phyloP scores from a whole-genome alignment of 1,140 invertebrate species.

The Dreissena rostriformis region DNA sequence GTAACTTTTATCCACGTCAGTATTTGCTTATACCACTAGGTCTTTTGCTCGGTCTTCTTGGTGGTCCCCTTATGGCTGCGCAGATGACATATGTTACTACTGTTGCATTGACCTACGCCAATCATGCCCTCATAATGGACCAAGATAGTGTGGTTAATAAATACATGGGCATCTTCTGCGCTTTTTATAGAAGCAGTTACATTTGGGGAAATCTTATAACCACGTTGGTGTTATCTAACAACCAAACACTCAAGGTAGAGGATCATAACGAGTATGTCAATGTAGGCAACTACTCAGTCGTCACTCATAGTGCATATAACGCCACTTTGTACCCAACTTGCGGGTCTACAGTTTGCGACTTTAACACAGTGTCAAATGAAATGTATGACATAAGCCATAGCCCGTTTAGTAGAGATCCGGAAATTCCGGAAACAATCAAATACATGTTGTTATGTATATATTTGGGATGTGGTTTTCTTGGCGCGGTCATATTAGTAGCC shows the following conservation, averaged over 20 bases:
- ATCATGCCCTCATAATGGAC: constrained; percentile 67
- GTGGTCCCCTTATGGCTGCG: constrained; percentile 78
- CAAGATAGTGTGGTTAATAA: constrained; percentile 75
- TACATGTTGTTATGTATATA: constrained; percentile 76
- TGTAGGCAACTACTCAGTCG: background rate
- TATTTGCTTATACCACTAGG: constrained; percentile 74
- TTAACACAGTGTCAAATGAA: constrained; percentile 46
- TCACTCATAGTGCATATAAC: background rate
- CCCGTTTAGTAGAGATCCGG: constrained; percentile 44
- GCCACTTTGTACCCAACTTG: constrained; percentile 25
- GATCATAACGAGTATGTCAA: constrained; percentile 26
- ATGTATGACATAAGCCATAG: constrained; percentile 57
- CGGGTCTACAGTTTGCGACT: constrained; percentile 60
- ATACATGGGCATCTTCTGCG: constrained; percentile 79
- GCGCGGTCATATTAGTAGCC: constrained; percentile 69
- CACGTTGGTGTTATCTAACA: constrained; percentile 70
- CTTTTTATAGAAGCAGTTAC: constrained; percentile 75
- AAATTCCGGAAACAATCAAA: constrained; percentile 68
- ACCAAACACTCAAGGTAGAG: constrained; percentile 58
- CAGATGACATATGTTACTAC: constrained; percentile 78
- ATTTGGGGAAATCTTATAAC: constrained; percentile 80
- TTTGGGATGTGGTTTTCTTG: constrained; percentile 76
- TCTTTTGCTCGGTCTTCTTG: constrained; percentile 71
- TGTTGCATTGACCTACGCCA: constrained; percentile 74
- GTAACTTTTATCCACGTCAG: constrained; percentile 76